Conservation (phyloP, 2,888 invertebrate genomes). For the Pseudococcus longispinus region DNA sequence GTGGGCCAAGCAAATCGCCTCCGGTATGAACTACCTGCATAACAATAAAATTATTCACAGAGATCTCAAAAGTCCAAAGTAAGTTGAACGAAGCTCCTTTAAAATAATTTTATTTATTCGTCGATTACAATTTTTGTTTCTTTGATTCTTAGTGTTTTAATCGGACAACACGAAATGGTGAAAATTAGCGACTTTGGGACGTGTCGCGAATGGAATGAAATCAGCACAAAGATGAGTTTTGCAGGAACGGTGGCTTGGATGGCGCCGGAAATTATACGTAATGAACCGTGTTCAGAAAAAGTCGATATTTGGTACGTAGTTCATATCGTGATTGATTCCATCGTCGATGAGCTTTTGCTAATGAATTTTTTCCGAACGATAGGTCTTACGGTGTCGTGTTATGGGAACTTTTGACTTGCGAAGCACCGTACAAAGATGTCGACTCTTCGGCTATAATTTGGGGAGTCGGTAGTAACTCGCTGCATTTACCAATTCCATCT, state of each 20-base stretch:
- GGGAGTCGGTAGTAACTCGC: slow-evolving; percentile 94
- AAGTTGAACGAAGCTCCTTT: slow-evolving; percentile 64
- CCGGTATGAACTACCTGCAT: slow-evolving; percentile 96
- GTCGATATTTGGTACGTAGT: slow-evolving; percentile 88
- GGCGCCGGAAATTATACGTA: slow-evolving; percentile 98
- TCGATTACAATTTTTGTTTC: too few relatives aligned
- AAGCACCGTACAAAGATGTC: slow-evolving; percentile 90
- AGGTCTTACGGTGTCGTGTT: slow-evolving; percentile 94
- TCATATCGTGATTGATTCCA: background rate
- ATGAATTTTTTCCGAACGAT: background rate
- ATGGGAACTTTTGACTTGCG: slow-evolving; percentile 96
- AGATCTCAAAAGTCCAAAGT: slow-evolving; percentile 99
- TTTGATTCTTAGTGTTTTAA: slow-evolving; percentile 73
- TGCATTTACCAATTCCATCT: slow-evolving; percentile 88
- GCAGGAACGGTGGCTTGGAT: slow-evolving; percentile 99
- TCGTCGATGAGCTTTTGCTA: background rate
- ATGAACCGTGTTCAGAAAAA: slow-evolving; percentile 95
- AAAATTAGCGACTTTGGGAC: slow-evolving; percentile 99
- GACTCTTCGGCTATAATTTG: slow-evolving; percentile 97
- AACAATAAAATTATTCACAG: slow-evolving; percentile 95
- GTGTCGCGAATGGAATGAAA: slow-evolving; percentile 91
- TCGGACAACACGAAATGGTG: slow-evolving; percentile 79
- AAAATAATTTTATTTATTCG: too few relatives aligned
- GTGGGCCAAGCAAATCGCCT: slow-evolving; percentile 95
- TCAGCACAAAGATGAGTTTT: slow-evolving; percentile 96